Evolutionary conservation across 2,888 invertebrate genomes (phyloP).

Genomic region (Linnaemya vulpina): DNA sequence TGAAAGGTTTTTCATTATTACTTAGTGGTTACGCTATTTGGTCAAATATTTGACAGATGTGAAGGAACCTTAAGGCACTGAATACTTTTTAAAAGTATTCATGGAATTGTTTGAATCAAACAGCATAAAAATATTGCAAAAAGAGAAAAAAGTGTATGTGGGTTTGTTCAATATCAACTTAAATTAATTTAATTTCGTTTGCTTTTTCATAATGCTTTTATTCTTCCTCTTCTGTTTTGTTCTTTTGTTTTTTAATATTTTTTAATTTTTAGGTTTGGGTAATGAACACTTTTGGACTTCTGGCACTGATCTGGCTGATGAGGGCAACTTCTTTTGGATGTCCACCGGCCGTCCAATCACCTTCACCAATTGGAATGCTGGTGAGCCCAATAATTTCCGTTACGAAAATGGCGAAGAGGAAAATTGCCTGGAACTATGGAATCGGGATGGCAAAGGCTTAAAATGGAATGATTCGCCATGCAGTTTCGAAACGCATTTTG

Average conservation of each 20-base stretch:
- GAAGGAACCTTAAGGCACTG: not conserved
- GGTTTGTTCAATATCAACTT: conserved; percentile 50
- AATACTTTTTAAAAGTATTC: conserved; percentile 41
- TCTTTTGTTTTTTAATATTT: not conserved
- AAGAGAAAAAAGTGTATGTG: conserved; percentile 46
- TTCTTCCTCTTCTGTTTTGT: not conserved
- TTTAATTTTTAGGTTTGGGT: conserved; percentile 87
- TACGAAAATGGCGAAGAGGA: conserved; percentile 95
- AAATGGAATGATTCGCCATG: conserved; percentile 98
- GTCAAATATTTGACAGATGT: too few species aligned
- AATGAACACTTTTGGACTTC: conserved; percentile 97
- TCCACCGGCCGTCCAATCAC: conserved; percentile 94
- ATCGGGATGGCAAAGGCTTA: conserved; percentile 94
- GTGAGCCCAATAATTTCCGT: conserved; percentile 96
- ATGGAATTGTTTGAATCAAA: conserved; percentile 16
- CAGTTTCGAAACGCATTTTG: conserved; percentile 95
- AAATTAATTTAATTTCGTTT: conserved; percentile 38
- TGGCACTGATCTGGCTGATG: conserved; percentile 95
- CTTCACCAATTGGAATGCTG: conserved; percentile 96
- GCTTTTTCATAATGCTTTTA: conserved; percentile 10
- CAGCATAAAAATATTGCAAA: conserved; percentile 14
- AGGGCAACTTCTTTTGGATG: conserved; percentile 97
- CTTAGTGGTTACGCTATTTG: too few species aligned
- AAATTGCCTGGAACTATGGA: conserved; percentile 94
- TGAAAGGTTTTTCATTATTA: too few species aligned